phyloP scores from a whole-genome alignment of 2,888 invertebrate species.

The Gibbula magus region DNA sequence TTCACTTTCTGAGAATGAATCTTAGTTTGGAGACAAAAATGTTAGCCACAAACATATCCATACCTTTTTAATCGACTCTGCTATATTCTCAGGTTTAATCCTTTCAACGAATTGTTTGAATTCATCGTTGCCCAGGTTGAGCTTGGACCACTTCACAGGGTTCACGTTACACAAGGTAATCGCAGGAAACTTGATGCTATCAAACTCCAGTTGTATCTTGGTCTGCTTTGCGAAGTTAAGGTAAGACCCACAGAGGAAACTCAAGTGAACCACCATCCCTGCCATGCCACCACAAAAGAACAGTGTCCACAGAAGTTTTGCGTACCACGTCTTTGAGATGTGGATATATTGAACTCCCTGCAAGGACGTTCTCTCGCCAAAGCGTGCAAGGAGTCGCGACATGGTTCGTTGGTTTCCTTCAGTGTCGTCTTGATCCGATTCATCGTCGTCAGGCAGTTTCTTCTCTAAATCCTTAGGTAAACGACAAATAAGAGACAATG shows the following conservation, averaged over 20 bases:
- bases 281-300: constrained; percentile 43
- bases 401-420: constrained; percentile 47
- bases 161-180: constrained; percentile 44
- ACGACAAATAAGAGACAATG: too few relatives aligned
- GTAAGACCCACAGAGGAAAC: constrained; percentile 45
- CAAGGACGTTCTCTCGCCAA: constrained; percentile 60
- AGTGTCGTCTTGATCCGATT: background rate
- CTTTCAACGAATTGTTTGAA: constrained; percentile 12
- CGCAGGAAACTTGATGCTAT: constrained; percentile 37
- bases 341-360: constrained; percentile 57
- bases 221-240: constrained; percentile 47
- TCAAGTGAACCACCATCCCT: constrained; percentile 50
- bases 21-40: too few relatives aligned
- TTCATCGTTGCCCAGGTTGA: background rate
- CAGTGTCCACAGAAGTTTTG: constrained; percentile 47
- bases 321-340: constrained; percentile 43
- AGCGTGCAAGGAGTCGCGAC: constrained; percentile 42
- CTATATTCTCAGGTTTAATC: background rate
- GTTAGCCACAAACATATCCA: too few relatives aligned
- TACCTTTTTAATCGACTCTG: background rate
- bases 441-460: too few relatives aligned
- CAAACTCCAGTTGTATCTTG: constrained; percentile 32
- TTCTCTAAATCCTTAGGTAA: too few relatives aligned
- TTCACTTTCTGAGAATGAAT: too few relatives aligned
- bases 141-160: constrained; percentile 27